Percentiles rank a stretch among this genome's conserved stretches.
phyloP scores from a whole-genome alignment of 2,888 invertebrate genomes.

The Drosophila quinaria region DNA sequence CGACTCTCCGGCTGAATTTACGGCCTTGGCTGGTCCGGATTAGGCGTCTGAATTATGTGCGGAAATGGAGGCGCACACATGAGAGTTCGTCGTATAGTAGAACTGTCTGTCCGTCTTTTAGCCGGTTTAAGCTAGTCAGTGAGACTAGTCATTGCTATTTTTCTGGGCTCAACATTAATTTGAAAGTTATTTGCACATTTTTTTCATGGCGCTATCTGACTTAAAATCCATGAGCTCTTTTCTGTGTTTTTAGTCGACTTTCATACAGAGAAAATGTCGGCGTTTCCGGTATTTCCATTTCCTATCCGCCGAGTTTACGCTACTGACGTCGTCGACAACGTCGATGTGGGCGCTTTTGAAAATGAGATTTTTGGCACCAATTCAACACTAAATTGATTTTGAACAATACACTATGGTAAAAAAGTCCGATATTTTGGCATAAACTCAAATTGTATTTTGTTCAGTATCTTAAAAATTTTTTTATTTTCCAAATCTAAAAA shows the following conservation, averaged over 20 bases:
- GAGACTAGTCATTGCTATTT: conserved; percentile 34
- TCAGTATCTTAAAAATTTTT: too few relatives aligned
- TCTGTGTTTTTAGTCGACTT: conserved; percentile 50
- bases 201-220: conserved; percentile 21
- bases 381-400: conserved; percentile 85
- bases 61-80: conserved; percentile 44
- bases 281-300: conserved; percentile 61
- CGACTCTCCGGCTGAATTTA: conserved; percentile 53
- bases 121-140: conserved; percentile 55
- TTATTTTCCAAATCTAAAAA: too few relatives aligned
- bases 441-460: too few relatives aligned
- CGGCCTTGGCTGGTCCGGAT: conserved; percentile 56
- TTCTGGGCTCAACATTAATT: conserved; percentile 55
- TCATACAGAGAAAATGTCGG: conserved; percentile 49
- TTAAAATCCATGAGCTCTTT: conserved; percentile 28
- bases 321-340: conserved; percentile 24
- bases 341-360: conserved; percentile 62
- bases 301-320: conserved; percentile 52
- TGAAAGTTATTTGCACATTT: conserved; percentile 65
- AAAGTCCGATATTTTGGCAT: too few relatives aligned
- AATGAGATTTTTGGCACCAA: conserved; percentile 84
- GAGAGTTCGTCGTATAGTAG: conserved; percentile 33
- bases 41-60: conserved; percentile 56
- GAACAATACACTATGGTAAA: too few relatives aligned
- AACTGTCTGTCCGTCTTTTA: conserved; percentile 35